phyloP scores from a whole-genome alignment of 2,797 vertebrate genomes.

The Tolypeutes matacus region DNA sequence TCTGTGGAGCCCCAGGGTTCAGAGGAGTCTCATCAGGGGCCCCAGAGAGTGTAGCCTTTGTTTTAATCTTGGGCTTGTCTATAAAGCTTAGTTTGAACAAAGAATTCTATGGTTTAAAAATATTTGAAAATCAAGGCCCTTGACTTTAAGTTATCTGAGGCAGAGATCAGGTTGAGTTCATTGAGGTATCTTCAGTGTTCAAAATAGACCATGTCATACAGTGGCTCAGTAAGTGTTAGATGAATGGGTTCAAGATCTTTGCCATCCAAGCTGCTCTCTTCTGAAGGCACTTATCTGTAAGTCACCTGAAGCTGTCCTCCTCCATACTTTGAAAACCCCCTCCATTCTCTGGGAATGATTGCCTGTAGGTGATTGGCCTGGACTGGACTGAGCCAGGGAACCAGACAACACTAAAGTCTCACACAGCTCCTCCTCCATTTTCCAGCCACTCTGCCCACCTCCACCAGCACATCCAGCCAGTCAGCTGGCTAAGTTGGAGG shows the following conservation, averaged over 20 bases:
- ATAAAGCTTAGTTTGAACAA: slow-evolving; percentile 25
- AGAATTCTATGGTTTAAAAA: not conserved
- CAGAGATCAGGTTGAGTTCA: not conserved
- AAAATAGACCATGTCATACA: not conserved
- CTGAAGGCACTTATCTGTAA: not conserved
- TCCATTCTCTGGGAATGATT: not conserved
- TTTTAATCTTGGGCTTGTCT: not conserved
- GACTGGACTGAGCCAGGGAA: not conserved
- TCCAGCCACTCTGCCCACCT: not conserved
- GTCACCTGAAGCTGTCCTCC: not conserved
- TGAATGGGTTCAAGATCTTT: not conserved
- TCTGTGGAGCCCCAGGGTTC: not conserved
- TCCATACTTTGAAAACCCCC: not conserved
- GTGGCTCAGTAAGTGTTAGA: not conserved
- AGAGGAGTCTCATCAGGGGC: not conserved
- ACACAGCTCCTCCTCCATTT: not conserved
- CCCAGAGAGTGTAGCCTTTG: not conserved
- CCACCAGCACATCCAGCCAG: not conserved
- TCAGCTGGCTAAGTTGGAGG: slow-evolving; percentile 54
- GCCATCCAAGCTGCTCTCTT: not conserved
- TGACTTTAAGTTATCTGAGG: slow-evolving; percentile 18
- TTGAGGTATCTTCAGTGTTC: not conserved
- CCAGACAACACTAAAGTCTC: not conserved
- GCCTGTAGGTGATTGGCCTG: not conserved
- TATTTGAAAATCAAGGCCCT: slow-evolving; percentile 1